Percentiles rank a stretch among this genome's conserved stretches.
Conservation (phyloP, 2,888 invertebrate genomes). For the Drosophila cognata region DNA sequence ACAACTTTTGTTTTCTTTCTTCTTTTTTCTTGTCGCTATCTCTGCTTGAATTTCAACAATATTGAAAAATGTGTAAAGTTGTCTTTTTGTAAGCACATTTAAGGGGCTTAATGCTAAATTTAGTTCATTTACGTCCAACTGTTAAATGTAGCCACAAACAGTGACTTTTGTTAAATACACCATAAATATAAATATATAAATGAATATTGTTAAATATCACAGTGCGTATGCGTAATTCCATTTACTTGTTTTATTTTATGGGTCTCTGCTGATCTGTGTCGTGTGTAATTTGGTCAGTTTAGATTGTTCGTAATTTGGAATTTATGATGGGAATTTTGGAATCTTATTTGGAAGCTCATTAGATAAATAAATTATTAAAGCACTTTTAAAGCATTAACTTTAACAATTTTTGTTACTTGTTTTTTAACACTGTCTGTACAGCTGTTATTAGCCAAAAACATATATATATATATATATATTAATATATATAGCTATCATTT, state of each 20-base stretch:
- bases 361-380: neutral
- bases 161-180: neutral
- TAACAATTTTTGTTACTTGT: neutral
- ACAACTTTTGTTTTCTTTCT: constrained; percentile 19
- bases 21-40: constrained; percentile 3
- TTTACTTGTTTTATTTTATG: neutral
- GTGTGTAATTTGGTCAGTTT: neutral
- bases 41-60: constrained; percentile 52
- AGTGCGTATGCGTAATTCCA: constrained; percentile 12
- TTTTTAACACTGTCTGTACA: neutral
- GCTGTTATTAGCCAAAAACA: neutral
- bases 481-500: neutral
- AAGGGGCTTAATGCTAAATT: constrained; percentile 14
- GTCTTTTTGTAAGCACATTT: constrained; percentile 4
- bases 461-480: neutral
- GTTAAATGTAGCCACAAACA: constrained; percentile 7
- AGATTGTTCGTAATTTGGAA: neutral
- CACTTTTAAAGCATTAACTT: neutral
- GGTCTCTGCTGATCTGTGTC: neutral
- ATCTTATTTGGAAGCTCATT: neutral
- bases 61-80: constrained; percentile 49
- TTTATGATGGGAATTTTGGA: neutral
- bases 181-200: too few species aligned
- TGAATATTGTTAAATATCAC: neutral
- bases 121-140: constrained; percentile 10